Conservation (phyloP, 30 jellyfish, hydroid and myxozoan genomes). For the Mastigias papua region DNA sequence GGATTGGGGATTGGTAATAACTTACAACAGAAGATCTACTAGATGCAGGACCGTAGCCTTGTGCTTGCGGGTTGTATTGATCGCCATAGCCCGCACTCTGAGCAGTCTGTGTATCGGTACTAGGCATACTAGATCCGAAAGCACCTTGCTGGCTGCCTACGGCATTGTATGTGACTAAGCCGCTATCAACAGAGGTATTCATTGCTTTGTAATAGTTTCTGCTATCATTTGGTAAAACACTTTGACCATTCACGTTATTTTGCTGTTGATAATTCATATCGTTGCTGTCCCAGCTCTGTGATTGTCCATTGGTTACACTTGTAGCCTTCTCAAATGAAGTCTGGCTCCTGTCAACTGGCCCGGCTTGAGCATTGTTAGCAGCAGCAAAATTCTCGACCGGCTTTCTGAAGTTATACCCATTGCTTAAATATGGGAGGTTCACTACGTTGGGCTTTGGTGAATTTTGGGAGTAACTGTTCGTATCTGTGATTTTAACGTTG, state of each 20-base stretch:
- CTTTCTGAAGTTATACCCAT: slow-evolving; percentile 17
- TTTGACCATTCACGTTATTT: slow-evolving; percentile 3
- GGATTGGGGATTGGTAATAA: slow-evolving; percentile 2
- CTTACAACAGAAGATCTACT: slow-evolving; percentile 45
- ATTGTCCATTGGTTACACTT: neutral
- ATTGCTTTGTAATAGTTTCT: neutral
- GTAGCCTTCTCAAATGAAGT: neutral
- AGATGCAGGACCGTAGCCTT: slow-evolving; percentile 9
- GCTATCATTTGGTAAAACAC: slow-evolving; percentile 12
- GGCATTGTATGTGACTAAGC: too few species aligned
- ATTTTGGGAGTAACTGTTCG: neutral
- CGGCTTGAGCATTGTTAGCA: neutral
- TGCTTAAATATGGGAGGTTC: slow-evolving; percentile 25
- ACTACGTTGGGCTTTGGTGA: slow-evolving; percentile 21
- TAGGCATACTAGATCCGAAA: too few species aligned
- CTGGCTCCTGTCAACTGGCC: slow-evolving; percentile 23
- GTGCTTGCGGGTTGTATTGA: slow-evolving; percentile 8
- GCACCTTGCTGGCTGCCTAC: too few species aligned
- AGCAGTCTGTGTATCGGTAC: neutral
- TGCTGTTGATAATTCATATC: neutral
- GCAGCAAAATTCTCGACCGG: slow-evolving; percentile 31
- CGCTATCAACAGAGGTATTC: too few species aligned
- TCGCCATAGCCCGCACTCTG: neutral
- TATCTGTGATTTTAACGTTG: neutral
- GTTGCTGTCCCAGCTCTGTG: neutral